Evolutionary conservation across 2,888 invertebrate species (phyloP).

Genomic region (Orchestes rusci): DNA sequence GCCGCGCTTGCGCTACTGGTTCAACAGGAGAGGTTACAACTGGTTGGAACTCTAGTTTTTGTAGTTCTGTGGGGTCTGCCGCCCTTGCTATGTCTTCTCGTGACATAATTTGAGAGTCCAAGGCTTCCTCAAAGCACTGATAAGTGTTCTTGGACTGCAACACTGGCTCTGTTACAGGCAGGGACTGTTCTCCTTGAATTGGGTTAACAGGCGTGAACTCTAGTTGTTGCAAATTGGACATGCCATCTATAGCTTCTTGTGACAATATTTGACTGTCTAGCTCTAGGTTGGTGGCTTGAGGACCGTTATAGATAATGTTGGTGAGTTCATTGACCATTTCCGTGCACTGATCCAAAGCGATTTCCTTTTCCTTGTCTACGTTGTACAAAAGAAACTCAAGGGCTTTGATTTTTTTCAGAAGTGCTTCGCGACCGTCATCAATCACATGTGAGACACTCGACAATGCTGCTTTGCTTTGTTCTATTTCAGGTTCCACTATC

Average conservation of each 20-base stretch:
- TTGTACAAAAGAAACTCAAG: slow-evolving; percentile 43
- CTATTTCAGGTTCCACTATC: no score
- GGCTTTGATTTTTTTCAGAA: slow-evolving; percentile 39
- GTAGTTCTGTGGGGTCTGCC: slow-evolving; percentile 10
- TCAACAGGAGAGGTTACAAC: no score
- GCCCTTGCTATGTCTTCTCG: slow-evolving; percentile 8
- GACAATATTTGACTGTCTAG: slow-evolving; percentile 25
- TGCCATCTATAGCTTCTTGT: slow-evolving; percentile 10
- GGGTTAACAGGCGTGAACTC: slow-evolving; percentile 18
- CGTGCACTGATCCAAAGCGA: slow-evolving; percentile 38
- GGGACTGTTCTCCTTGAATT: slow-evolving; percentile 9
- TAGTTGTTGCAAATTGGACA: slow-evolving; percentile 10
- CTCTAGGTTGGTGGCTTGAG: slow-evolving; percentile 4
- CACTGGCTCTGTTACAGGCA: slow-evolving; percentile 31
- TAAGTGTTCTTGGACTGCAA: slow-evolving; percentile 34
- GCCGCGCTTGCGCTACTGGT: slow-evolving; percentile 31
- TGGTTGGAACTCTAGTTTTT: slow-evolving; percentile 28
- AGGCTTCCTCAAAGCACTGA: slow-evolving; percentile 29
- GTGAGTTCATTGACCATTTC: slow-evolving; percentile 40
- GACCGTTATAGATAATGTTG: slow-evolving; percentile 32
- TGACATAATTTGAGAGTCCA: slow-evolving; percentile 29
- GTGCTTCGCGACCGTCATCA: slow-evolving; percentile 35
- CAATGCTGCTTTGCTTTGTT: no score
- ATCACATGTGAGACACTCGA: slow-evolving; percentile 16
- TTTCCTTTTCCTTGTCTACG: slow-evolving; percentile 41